Percentiles rank a stretch among this genome's conserved stretches.
These are phyloP conservation scores for Cyanoramphus novaezelandiae DNA, from an alignment of 2,113 vertebrate species.

Conservation along the genomic window DNA sequence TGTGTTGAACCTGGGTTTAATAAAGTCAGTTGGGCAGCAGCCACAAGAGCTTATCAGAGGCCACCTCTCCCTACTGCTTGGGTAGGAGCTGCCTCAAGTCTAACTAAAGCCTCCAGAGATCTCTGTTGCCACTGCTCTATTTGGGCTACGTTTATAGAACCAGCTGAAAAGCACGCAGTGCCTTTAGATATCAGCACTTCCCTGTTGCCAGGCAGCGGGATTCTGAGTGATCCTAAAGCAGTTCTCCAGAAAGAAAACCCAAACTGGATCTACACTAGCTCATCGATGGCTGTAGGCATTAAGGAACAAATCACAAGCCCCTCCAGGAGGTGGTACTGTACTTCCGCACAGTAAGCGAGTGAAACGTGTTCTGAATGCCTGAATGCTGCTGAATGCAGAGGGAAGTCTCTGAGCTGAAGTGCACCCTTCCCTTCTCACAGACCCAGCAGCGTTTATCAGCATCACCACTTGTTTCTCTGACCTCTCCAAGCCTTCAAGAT, in stretches of 20 bases:
- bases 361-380: neutral
- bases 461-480: neutral
- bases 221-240: slow-evolving; percentile 32
- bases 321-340: neutral
- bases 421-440: neutral
- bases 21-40: neutral
- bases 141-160: slow-evolving; percentile 63
- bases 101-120: slow-evolving; percentile 30
- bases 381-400: neutral
- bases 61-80: neutral
- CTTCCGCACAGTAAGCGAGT: neutral
- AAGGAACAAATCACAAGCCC: neutral
- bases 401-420: neutral
- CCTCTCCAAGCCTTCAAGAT: neutral
- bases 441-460: neutral
- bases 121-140: neutral
- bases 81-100: neutral
- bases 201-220: slow-evolving; percentile 47
- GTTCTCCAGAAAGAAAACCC: neutral
- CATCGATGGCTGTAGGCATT: neutral
- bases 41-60: neutral
- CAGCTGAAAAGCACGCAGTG: slow-evolving; percentile 47
- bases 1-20: slow-evolving; percentile 20
- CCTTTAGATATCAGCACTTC: slow-evolving; percentile 46
- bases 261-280: neutral